Evolutionary conservation across 2,113 vertebrate species (phyloP), one percentile per base, ranked within the genome.

Genomic region (Miniopterus natalensis): DNA sequence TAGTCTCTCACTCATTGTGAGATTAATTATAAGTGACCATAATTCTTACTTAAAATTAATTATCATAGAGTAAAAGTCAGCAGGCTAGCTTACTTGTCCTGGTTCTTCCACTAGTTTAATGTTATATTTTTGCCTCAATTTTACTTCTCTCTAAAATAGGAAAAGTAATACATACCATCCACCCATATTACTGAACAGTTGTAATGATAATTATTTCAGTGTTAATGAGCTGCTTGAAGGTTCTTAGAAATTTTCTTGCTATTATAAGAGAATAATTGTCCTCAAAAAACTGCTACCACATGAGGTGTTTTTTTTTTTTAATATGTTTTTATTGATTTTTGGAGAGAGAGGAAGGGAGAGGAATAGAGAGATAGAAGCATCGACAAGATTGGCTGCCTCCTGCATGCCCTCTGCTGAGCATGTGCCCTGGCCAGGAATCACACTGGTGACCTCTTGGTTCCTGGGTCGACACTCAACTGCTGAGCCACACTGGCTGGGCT

Each of bases 191-290:
- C 80, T 85, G 17, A 87, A 55, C 21, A 74, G 10, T 27, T 92
- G 25, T 78, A 18, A 80, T 90, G 49, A 90, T 86, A 86, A 84
- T 84, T 81, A 85, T 95, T 88, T 84, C 42, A 40, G 1, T 79
- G 27, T 36, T 57, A n/a, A 65, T 93, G 59, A 95, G 66, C n/a
- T 80, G 2, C 25, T 93, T 95, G 51, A 40, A 42, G 18, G 2
- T 80, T 6, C 75, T 95, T 77, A 65, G 31, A 71, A 40, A 4
- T 61, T 74, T 79, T 1, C 55, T 65, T 71, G 55, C 53, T 88
- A 15, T 92, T 86, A 14, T 42, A 21, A 14, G 23, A 13, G 17
- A 14, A 73, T 73, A 71, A 45, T 81, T 74, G 70, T n/a, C n/a
- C 25, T 55, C 49, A 78, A 55, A 78, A 79, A 61, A 13, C n/a